These are phyloP conservation scores for Ctenopoma kingsleyae DNA, from an alignment of 2,797 vertebrate species.

Conservation along the genomic window DNA sequence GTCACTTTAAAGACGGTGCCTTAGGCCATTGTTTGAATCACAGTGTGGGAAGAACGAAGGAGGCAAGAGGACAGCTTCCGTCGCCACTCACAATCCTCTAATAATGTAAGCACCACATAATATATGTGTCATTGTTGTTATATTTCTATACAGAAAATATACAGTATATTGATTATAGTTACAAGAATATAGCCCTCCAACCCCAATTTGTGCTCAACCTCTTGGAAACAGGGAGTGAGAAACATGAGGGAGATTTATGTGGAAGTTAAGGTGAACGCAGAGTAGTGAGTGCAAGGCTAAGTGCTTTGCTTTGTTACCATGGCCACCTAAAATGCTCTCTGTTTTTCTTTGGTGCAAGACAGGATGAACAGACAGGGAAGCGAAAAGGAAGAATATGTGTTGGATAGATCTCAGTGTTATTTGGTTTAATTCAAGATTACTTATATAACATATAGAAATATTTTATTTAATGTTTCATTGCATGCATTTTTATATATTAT, in stretches of 20 bases:
- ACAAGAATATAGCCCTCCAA: neutral
- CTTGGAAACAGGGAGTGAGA: slow-evolving; percentile 18
- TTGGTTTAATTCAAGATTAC: slow-evolving; percentile 13
- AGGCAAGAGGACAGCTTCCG: neutral
- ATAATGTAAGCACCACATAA: neutral
- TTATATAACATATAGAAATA: neutral
- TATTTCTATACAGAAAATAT: slow-evolving; percentile 3
- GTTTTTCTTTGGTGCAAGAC: slow-evolving; percentile 77
- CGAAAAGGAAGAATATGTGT: slow-evolving; percentile 23
- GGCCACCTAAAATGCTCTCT: slow-evolving; percentile 89
- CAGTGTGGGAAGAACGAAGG: slow-evolving; percentile 27
- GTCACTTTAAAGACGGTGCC: slow-evolving; percentile 67
- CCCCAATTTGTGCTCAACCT: slow-evolving; percentile 22
- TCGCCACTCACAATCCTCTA: slow-evolving; percentile 6
- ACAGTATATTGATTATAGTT: neutral
- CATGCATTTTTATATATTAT: neutral
- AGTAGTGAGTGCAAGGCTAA: slow-evolving; percentile 84
- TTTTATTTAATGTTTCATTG: neutral
- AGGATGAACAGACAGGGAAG: slow-evolving; percentile 77
- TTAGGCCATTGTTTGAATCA: slow-evolving; percentile 60
- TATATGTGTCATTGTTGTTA: slow-evolving; percentile 9
- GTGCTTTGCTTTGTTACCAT: slow-evolving; percentile 92
- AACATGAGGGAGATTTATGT: slow-evolving; percentile 36
- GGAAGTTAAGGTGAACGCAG: slow-evolving; percentile 48
- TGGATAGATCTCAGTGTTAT: slow-evolving; percentile 15